Evolutionary conservation across 2,113 vertebrate species (phyloP), one percentile per base, ranked within the genome.

Genomic region (Limnothrissa miodon): DNA sequence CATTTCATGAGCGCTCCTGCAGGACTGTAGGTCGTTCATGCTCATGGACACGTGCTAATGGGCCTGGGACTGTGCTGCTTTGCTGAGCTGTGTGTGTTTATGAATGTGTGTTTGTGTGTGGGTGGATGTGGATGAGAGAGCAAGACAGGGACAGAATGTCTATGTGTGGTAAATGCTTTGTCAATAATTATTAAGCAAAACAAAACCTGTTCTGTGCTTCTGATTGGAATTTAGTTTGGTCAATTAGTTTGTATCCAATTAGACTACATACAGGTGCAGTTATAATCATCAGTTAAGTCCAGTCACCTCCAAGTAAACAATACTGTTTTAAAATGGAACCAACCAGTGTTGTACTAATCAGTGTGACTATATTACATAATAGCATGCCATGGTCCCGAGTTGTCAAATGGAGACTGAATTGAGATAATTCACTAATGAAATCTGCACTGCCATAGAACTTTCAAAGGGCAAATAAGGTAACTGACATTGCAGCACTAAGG

Each of bases 1-100:
- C 59, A 89, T 78, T 44, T 83, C 1, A 82, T 62, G 13, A 78
- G 82, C 15, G 29, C 44, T 46, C 79, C 48, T 44, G 39, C 46
- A 80, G 33, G 62, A 46, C 15, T 21, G 4, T 11, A 74, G 33
- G 66, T 36, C 29, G 29, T 4, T 15, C 25, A 74, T 15, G 25
- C 62, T 70, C 29, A 29, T 29, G 9, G 33, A 70, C 62, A 15
- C 29, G 62, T 70, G 62, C 66, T 17, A 13, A 74, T 74, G 11
- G 4, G 66, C 66, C 66, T 13, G 66, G 36, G 29, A 6, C 25
- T 10, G 10, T 56, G 25, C 4, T 17, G 66, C 66, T 74, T 11
- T 74, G 29, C 66, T 74, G 29, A 74, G 4, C 13, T 74, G 29
- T 74, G 29, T 74, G 66, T 13, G 66, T 74, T 33, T 74, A 36